Conservation (phyloP, 2,113 vertebrate genomes). For the Notiomystis cincta region DNA sequence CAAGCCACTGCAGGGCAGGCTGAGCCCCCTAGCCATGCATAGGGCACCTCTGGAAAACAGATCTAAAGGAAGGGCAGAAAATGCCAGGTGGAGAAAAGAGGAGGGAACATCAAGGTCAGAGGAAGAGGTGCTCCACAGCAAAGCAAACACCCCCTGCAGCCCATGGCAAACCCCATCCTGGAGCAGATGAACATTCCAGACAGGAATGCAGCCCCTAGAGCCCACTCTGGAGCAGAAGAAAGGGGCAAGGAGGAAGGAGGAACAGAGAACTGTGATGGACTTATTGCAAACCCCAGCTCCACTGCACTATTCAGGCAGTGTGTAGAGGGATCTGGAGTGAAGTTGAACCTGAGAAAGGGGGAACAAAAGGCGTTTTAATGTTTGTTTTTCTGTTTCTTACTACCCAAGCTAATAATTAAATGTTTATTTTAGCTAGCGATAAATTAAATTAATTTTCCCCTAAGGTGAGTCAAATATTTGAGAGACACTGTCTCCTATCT, state of each 20-base stretch:
- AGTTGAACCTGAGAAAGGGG: neutral
- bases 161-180: accelerated
- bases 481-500: neutral
- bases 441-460: neutral
- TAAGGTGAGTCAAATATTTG: neutral
- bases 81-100: neutral
- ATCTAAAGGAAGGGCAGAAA: neutral
- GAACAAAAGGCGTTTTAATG: neutral
- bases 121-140: neutral
- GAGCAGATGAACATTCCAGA: neutral
- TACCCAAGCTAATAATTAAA: neutral
- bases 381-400: neutral
- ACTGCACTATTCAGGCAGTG: accelerated
- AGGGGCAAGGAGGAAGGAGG: neutral
- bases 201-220: neutral
- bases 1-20: neutral
- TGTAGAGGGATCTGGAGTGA: neutral
- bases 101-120: neutral
- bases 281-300: accelerated
- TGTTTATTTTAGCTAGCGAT: neutral
- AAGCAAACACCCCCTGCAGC: neutral
- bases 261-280: neutral
- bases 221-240: neutral
- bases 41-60: neutral
- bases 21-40: accelerated